A percentile compares a stretch with the other conserved stretches of the same genome.
phyloP scores from a whole-genome alignment of 1,140 invertebrate genomes.

The Drosophila nikananu region DNA sequence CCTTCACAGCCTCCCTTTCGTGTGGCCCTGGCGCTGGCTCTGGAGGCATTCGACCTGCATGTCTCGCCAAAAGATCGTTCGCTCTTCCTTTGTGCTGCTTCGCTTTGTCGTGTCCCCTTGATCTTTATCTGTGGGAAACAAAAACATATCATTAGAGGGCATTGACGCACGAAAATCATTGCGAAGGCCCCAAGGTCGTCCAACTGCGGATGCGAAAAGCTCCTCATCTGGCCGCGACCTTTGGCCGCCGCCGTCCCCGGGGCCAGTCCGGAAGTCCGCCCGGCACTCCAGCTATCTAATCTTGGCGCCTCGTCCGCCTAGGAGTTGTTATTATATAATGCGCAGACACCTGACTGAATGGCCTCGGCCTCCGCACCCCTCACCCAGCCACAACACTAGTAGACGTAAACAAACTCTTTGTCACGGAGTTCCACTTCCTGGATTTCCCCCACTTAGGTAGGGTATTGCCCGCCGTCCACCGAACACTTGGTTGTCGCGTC shows the following conservation, averaged over 20 bases:
- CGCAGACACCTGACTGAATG: constrained; percentile 65
- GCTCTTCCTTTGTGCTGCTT: constrained; percentile 27
- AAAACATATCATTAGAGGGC: constrained; percentile 20
- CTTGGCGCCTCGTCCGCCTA: constrained; percentile 37
- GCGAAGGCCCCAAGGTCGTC: constrained; percentile 61
- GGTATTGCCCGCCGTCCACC: not conserved
- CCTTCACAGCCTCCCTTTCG: constrained; percentile 56
- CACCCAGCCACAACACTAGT: not conserved
- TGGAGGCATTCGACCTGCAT: constrained; percentile 55
- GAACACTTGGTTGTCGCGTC: not conserved
- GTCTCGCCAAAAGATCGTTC: constrained; percentile 28
- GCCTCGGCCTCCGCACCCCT: constrained; percentile 8
- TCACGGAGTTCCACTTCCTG: constrained; percentile 3
- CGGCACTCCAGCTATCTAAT: constrained; percentile 28
- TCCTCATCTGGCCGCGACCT: constrained; percentile 16
- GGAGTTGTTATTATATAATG: constrained; percentile 73
- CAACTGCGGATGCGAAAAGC: constrained; percentile 14
- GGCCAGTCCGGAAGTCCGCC: constrained; percentile 9
- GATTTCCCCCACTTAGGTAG: not conserved
- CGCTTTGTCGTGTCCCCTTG: constrained; percentile 5
- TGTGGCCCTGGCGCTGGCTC: constrained; percentile 20
- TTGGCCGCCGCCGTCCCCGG: constrained; percentile 11
- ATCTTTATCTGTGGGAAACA: constrained; percentile 35
- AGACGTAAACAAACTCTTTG: constrained; percentile 42
- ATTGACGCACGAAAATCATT: constrained; percentile 58